Evolutionary conservation across 2,113 vertebrate species (phyloP).

Genomic region (Mystacornis crossleyi): DNA sequence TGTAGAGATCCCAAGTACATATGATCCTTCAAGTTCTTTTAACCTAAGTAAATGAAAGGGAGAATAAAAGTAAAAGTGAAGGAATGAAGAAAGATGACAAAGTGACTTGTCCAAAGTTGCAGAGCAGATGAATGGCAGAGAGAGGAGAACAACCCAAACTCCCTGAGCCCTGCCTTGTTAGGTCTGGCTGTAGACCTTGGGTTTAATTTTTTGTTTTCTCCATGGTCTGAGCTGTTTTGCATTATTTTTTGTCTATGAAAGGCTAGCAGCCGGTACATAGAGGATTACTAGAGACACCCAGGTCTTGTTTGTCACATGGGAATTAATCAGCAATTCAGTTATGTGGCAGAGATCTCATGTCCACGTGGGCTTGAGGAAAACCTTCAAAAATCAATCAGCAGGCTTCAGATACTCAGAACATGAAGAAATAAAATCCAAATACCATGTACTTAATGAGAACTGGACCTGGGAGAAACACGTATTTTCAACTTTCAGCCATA

Average conservation of each 20-base stretch:
- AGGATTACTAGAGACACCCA: background rate
- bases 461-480: background rate
- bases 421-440: background rate
- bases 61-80: background rate
- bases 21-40: background rate
- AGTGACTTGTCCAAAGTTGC: background rate
- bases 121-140: background rate
- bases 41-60: background rate
- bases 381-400: background rate
- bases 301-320: background rate
- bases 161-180: background rate
- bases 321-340: background rate
- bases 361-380: background rate
- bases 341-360: background rate
- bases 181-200: background rate
- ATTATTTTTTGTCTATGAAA: background rate
- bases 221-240: background rate
- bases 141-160: background rate
- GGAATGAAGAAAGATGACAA: background rate
- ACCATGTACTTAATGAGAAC: background rate
- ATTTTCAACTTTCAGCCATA: background rate
- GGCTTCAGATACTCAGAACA: background rate
- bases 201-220: background rate
- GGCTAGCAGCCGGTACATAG: background rate
- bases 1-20: background rate